Evolutionary conservation across 2,113 vertebrate species (phyloP).

Genomic region (Pyxicephalus adspersus): DNA sequence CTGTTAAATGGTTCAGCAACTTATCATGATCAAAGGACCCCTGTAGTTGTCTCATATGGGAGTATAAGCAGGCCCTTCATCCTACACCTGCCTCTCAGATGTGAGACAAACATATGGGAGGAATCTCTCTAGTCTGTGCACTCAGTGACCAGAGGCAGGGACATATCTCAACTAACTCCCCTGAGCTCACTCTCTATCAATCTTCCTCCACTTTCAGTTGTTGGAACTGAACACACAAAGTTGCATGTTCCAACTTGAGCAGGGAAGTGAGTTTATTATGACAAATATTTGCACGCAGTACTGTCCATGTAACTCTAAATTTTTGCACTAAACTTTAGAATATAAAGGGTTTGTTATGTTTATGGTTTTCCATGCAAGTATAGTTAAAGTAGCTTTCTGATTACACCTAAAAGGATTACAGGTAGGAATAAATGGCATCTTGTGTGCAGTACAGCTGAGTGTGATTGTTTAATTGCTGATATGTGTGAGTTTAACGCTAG

Average conservation of each 20-base stretch:
- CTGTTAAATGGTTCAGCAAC: conserved; percentile 9
- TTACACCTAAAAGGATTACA: too few relatives aligned
- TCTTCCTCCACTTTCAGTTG: conserved; percentile 21
- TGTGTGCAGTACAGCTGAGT: too few relatives aligned
- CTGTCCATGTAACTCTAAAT: background rate
- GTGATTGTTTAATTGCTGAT: too few relatives aligned
- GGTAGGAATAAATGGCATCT: too few relatives aligned
- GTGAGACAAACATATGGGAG: conserved; percentile 20
- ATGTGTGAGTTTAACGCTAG: too few relatives aligned
- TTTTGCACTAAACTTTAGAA: background rate
- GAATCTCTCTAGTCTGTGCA: background rate
- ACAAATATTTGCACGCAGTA: background rate
- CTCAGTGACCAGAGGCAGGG: conserved; percentile 13
- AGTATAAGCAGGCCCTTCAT: conserved; percentile 32
- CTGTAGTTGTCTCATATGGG: conserved; percentile 14
- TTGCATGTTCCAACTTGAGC: background rate
- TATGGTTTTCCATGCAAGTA: too few relatives aligned
- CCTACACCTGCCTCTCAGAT: conserved; percentile 46
- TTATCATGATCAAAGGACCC: conserved; percentile 23
- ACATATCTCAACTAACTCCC: background rate
- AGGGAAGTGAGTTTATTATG: background rate
- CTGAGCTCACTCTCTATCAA: background rate
- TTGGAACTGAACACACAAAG: background rate
- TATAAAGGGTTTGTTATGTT: too few relatives aligned
- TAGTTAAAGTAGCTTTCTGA: too few relatives aligned